Evolutionary conservation across 2,797 vertebrate genomes (phyloP).

Genomic region (Sternotherus odoratus): DNA sequence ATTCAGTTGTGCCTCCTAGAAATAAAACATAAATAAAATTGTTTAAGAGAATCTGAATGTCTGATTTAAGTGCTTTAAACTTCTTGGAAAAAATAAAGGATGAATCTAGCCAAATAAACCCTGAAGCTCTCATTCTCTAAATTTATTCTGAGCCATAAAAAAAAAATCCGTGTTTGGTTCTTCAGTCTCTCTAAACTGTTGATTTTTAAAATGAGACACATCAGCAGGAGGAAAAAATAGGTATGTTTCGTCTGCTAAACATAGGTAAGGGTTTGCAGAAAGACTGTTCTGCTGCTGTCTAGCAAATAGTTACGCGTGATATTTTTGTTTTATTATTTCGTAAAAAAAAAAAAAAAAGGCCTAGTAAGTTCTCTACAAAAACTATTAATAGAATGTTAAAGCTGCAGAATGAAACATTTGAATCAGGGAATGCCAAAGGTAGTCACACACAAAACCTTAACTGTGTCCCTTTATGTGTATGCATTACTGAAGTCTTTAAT

Average conservation of each 20-base stretch:
- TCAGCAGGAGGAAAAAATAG: too few species aligned
- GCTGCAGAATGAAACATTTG: not conserved
- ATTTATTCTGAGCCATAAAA: not conserved
- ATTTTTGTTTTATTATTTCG: too few species aligned
- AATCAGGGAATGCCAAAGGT: not conserved
- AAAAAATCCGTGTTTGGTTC: not conserved
- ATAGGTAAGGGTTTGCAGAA: not conserved
- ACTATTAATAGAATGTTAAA: not conserved
- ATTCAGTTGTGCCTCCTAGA: constrained; percentile 20
- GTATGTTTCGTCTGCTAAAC: not conserved
- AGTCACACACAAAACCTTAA: not conserved
- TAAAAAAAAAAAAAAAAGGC: not conserved
- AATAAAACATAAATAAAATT: not conserved
- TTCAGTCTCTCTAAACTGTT: too few species aligned
- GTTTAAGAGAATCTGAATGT: not conserved
- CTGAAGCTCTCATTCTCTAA: not conserved
- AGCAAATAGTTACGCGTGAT: not conserved
- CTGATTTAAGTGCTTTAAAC: not conserved
- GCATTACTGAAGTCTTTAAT: not conserved
- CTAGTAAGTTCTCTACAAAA: not conserved
- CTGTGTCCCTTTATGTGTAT: too few species aligned
- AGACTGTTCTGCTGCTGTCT: not conserved
- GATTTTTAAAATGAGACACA: too few species aligned
- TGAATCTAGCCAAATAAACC: not conserved
- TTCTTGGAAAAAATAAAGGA: not conserved